Base-by-base conservation (phyloP, 1,140 invertebrate genomes). In the Papilio machaon region DNA sequence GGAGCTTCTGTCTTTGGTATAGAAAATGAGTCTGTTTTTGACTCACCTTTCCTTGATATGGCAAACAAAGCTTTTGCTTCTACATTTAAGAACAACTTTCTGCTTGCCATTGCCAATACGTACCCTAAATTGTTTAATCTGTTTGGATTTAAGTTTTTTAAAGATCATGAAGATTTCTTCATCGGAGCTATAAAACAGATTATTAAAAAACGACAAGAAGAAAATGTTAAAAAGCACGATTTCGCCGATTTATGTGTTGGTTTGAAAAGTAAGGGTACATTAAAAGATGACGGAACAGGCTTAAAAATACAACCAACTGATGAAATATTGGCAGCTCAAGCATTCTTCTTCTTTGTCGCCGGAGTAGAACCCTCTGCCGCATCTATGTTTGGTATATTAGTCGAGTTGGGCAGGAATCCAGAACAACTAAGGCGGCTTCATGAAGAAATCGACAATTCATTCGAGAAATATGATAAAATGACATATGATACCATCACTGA, bases 231-330 rank as follows among this genome's bases (percentile, higher is more conserved):
- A 35, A 86, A 79, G 38, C 86, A 90, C 52, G 90, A 91, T 64
- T 90, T 91, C 75, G 86, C 83, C n/a, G 89, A 91, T 74, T 78
- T 90, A 0, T 90, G 88, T 77, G 79, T 91, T 9, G 76, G n/a
- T n/a, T 73, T 91, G 23, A 84, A 90, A 82, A 85, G 82, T 13
- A 83, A 79, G 58, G 87, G 85, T 11, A 82, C 46, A 5, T 70
- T 89, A 17, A 88, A 79, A 81, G 85, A 92, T 73, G 52, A 47
- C 2, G 84, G 85, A 0, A 86, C 87, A n/a, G 88, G 87, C 10
- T 83, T 83, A 1, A 82, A 85, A 64, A 64, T 80, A 43, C 13
- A 74, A 38, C 80, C 80, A 3, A 80, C 70, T n/a, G 70, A n/a
- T n/a, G n/a, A n/a, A n/a, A n/a, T n/a, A n/a, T n/a, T n/a, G n/a